These are phyloP conservation scores for Osmerus mordax DNA, from an alignment of 2,113 vertebrate genomes.

Conservation along the genomic window DNA sequence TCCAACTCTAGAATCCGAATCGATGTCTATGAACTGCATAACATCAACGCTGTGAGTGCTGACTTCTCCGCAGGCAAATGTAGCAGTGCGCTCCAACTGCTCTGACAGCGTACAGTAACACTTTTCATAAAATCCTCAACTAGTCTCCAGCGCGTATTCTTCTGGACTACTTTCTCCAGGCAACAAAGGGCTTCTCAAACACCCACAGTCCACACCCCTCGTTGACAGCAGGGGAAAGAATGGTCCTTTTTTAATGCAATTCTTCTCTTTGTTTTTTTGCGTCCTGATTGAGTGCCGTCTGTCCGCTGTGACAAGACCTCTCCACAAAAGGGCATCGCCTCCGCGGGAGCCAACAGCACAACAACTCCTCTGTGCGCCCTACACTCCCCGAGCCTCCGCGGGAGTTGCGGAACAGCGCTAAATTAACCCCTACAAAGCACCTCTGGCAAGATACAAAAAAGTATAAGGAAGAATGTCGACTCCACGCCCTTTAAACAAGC, in stretches of 20 bases:
- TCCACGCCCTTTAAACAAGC: constrained; percentile 53
- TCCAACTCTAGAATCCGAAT: no score
- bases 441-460: constrained; percentile 19
- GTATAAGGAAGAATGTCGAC: constrained; percentile 9
- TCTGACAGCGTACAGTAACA: constrained; percentile 21
- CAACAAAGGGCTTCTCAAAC: constrained; percentile 62
- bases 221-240: constrained; percentile 51
- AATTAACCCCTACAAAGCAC: constrained; percentile 62
- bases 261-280: constrained; percentile 61
- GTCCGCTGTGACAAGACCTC: constrained; percentile 65
- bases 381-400: neutral
- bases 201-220: constrained; percentile 59
- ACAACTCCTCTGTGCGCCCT: no score
- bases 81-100: constrained; percentile 9
- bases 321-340: constrained; percentile 73
- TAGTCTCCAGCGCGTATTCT: constrained; percentile 41
- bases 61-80: constrained; percentile 22
- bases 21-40: no score
- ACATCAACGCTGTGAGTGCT: no score
- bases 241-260: constrained; percentile 56
- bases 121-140: constrained; percentile 27
- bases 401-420: constrained; percentile 9
- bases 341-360: constrained; percentile 31
- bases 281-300: constrained; percentile 62
- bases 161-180: constrained; percentile 51